Evolutionary conservation across 2,888 invertebrate genomes (phyloP).

Genomic region (Bedellia somnulentella): DNA sequence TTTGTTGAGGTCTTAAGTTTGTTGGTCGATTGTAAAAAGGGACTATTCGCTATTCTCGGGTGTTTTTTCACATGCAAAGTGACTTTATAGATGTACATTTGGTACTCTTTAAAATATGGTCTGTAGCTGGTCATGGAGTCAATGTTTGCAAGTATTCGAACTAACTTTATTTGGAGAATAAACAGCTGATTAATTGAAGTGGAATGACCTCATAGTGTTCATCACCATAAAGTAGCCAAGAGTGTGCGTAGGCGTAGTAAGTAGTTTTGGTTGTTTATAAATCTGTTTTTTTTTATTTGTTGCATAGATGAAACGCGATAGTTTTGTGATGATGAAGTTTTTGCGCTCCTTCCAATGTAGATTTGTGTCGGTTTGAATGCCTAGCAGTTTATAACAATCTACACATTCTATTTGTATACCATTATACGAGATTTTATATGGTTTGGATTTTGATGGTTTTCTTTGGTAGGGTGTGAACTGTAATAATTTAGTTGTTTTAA

Average conservation of each 20-base stretch:
- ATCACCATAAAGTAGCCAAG: background rate
- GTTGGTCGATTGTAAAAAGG: background rate
- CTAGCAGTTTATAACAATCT: background rate
- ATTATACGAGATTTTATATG: background rate
- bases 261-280: background rate
- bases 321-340: background rate
- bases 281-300: background rate
- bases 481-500: background rate
- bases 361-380: background rate
- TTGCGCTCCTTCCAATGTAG: background rate
- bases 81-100: background rate
- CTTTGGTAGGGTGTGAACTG: background rate
- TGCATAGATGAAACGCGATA: background rate
- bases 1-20: too few species aligned
- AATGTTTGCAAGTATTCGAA: background rate
- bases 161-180: background rate
- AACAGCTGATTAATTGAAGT: background rate
- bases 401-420: background rate
- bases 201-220: background rate
- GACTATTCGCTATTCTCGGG: background rate
- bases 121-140: background rate
- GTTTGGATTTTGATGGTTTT: background rate
- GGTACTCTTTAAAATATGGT: background rate
- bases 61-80: background rate
- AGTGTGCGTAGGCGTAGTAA: conserved; percentile 1